phyloP scores from a whole-genome alignment of 2,113 vertebrate species.

The Gila orcuttii region DNA sequence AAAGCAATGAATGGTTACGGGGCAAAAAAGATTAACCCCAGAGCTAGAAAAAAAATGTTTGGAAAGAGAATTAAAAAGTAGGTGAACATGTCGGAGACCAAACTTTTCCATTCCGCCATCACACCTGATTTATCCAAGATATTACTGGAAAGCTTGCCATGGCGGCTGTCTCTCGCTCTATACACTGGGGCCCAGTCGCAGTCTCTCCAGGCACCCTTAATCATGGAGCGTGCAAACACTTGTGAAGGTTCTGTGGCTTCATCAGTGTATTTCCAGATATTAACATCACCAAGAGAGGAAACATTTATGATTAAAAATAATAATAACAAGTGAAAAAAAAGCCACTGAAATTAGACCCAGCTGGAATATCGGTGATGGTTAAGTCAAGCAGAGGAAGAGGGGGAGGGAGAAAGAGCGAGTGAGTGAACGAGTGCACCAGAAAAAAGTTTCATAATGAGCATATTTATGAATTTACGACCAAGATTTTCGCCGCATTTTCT shows the following conservation, averaged over 20 bases:
- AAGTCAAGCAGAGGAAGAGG: slow-evolving; percentile 26
- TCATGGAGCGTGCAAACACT: slow-evolving; percentile 66
- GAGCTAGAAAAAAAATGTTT: slow-evolving; percentile 62
- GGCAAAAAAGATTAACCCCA: slow-evolving; percentile 62
- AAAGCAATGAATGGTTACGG: slow-evolving; percentile 59
- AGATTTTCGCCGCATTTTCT: neutral
- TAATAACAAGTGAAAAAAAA: slow-evolving; percentile 59
- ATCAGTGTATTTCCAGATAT: slow-evolving; percentile 65
- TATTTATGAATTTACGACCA: neutral
- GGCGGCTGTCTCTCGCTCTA: slow-evolving; percentile 61
- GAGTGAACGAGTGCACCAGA: neutral
- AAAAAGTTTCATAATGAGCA: neutral
- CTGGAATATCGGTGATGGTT: slow-evolving; percentile 61
- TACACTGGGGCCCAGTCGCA: slow-evolving; percentile 51
- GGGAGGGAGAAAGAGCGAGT: neutral
- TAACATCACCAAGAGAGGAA: slow-evolving; percentile 70
- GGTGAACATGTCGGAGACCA: slow-evolving; percentile 64
- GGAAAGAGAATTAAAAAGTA: slow-evolving; percentile 61
- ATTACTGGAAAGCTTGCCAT: slow-evolving; percentile 70
- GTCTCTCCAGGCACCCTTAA: slow-evolving; percentile 59
- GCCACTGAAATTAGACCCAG: slow-evolving; percentile 65
- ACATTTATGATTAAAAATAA: slow-evolving; percentile 73
- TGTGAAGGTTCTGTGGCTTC: slow-evolving; percentile 61
- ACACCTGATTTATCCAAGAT: slow-evolving; percentile 79
- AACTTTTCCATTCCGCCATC: slow-evolving; percentile 70